phyloP scores from a whole-genome alignment of 2,797 vertebrate species.

The Pempheris klunzingeri region DNA sequence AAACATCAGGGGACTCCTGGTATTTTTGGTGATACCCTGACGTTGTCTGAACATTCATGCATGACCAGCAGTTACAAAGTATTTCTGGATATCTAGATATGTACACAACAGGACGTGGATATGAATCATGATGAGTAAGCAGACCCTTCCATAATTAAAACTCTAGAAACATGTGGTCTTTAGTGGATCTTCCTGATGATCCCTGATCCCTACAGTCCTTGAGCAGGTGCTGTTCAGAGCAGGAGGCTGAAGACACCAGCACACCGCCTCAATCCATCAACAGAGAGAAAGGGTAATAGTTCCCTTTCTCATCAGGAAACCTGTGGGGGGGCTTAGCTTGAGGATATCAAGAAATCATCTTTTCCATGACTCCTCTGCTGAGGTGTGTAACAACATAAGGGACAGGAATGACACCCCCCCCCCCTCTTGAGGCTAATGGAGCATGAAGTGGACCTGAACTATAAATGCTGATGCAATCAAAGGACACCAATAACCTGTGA shows the following conservation, averaged over 20 bases:
- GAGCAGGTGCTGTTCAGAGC: slow-evolving; percentile 5
- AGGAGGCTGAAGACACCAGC: slow-evolving; percentile 6
- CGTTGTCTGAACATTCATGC: neutral
- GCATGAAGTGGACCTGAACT: slow-evolving; percentile 75
- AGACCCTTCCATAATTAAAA: no score
- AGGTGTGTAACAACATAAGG: slow-evolving; percentile 65
- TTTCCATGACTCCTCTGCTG: slow-evolving; percentile 62
- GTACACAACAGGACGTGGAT: neutral
- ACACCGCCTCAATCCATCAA: slow-evolving; percentile 26
- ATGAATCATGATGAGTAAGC: neutral
- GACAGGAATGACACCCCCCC: slow-evolving; percentile 42
- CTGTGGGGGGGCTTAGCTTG: slow-evolving; percentile 56
- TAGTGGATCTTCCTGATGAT: neutral
- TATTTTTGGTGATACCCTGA: neutral
- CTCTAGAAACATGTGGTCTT: no score
- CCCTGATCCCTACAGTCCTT: no score
- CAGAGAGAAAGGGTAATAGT: slow-evolving; percentile 26
- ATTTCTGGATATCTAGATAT: neutral
- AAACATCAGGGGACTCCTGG: no score
- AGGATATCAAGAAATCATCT: slow-evolving; percentile 67
- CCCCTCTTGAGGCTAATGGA: slow-evolving; percentile 74
- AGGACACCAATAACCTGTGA: slow-evolving; percentile 80
- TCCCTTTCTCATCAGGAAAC: slow-evolving; percentile 50
- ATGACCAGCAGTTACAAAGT: neutral
- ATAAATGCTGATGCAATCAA: slow-evolving; percentile 83